These are phyloP conservation scores for Corythaeola cristata DNA, from an alignment of 2,113 vertebrate species.

Conservation along the genomic window DNA sequence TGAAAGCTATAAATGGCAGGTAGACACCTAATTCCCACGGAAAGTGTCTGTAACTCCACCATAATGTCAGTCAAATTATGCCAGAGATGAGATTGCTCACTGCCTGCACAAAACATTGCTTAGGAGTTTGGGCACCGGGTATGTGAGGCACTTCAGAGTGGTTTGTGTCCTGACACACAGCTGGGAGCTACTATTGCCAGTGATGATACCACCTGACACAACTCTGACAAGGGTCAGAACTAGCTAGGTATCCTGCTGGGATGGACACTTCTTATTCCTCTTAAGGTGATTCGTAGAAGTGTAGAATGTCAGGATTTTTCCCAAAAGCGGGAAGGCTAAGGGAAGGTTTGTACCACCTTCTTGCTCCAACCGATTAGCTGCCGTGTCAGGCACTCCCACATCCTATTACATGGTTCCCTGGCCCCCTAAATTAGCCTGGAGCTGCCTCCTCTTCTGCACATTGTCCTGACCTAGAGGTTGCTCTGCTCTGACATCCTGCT, in stretches of 20 bases:
- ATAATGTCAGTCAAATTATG: background rate
- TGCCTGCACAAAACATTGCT: background rate
- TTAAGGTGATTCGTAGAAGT: background rate
- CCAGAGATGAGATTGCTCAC: background rate
- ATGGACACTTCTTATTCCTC: background rate
- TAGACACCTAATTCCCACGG: background rate
- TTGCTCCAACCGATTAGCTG: background rate
- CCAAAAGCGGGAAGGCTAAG: background rate
- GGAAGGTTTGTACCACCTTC: background rate
- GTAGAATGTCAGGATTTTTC: background rate
- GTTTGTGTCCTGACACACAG: background rate
- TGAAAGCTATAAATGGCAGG: conserved; percentile 6
- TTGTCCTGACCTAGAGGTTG: background rate
- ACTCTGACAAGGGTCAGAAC: background rate
- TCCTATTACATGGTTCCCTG: background rate
- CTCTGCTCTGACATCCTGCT: background rate
- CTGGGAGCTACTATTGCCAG: background rate
- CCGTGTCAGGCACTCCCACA: background rate
- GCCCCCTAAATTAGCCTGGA: background rate
- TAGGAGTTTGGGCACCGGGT: background rate
- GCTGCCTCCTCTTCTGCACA: background rate
- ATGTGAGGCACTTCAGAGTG: background rate
- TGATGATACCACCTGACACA: background rate
- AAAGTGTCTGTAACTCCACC: background rate
- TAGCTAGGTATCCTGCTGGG: background rate